Evolutionary conservation across 2,113 vertebrate genomes (phyloP).

Genomic region (Malaclemys terrapin): DNA sequence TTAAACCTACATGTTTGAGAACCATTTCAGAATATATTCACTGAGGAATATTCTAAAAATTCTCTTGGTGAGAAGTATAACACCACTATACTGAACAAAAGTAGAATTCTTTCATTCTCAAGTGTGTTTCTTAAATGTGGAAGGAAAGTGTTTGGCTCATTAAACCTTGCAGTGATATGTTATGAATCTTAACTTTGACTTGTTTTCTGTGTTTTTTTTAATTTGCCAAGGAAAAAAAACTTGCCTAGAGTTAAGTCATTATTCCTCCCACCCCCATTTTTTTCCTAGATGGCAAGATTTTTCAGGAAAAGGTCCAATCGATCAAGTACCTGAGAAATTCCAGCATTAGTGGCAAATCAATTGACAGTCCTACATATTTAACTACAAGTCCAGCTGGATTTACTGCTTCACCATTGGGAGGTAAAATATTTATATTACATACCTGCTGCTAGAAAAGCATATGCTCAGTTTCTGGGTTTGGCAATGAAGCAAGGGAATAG

Average conservation of each 20-base stretch:
- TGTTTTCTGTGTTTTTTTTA: not conserved
- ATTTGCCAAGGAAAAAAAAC: not conserved
- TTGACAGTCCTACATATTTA: slow-evolving; percentile 83
- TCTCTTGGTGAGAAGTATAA: not conserved
- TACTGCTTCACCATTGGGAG: slow-evolving; percentile 80
- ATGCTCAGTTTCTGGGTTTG: not conserved
- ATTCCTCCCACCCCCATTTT: not conserved
- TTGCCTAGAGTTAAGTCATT: not conserved
- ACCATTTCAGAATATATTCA: not conserved
- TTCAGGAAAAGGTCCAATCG: slow-evolving; percentile 95
- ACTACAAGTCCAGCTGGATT: slow-evolving; percentile 86
- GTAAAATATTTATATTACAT: slow-evolving; percentile 72
- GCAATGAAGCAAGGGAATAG: not conserved
- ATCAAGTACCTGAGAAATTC: slow-evolving; percentile 90
- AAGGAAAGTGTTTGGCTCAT: not conserved
- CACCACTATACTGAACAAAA: not conserved
- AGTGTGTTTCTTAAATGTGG: not conserved
- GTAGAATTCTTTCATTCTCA: not conserved
- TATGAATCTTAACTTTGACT: slow-evolving; percentile 15
- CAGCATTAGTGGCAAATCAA: slow-evolving; percentile 86
- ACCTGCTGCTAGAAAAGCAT: not conserved
- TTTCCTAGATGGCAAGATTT: slow-evolving; percentile 93
- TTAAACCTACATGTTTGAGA: not conserved
- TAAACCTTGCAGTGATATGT: not conserved
- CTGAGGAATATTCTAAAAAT: not conserved